phyloP scores from a whole-genome alignment of 2,888 invertebrate species.

The Drosophila infuscata region DNA sequence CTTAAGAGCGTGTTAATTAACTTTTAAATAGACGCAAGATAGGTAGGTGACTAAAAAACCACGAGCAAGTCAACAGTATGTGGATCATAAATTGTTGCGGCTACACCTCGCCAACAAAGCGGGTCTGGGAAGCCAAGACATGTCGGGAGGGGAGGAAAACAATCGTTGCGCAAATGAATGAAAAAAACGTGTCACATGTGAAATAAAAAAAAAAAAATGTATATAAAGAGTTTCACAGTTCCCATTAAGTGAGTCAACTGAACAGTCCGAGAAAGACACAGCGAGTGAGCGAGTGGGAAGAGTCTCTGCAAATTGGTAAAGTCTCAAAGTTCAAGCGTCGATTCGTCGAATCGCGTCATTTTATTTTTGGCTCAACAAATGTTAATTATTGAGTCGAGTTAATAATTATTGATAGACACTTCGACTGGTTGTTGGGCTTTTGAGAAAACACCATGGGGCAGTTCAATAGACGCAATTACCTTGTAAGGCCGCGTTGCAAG shows the following conservation, averaged over 20 bases:
- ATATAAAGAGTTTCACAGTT: slow-evolving; percentile 37
- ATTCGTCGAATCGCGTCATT: slow-evolving; percentile 32
- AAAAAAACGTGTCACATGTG: slow-evolving; percentile 70
- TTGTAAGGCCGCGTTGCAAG: slow-evolving; percentile 55
- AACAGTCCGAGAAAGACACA: slow-evolving; percentile 15
- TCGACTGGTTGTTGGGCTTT: slow-evolving; percentile 23
- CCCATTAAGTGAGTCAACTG: slow-evolving; percentile 43
- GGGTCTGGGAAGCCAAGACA: neutral
- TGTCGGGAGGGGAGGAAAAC: neutral
- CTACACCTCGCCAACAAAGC: neutral
- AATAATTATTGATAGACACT: slow-evolving; percentile 26
- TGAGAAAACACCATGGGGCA: slow-evolving; percentile 33
- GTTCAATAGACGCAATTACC: slow-evolving; percentile 55
- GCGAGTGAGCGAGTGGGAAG: slow-evolving; percentile 1
- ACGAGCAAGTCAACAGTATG: slow-evolving; percentile 5
- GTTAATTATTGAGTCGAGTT: slow-evolving; percentile 38
- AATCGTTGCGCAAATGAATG: slow-evolving; percentile 59
- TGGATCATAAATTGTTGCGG: slow-evolving; percentile 19
- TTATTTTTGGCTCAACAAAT: slow-evolving; percentile 23
- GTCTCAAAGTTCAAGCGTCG: slow-evolving; percentile 46
- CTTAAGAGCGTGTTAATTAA: slow-evolving; percentile 43
- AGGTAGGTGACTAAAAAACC: slow-evolving; percentile 9
- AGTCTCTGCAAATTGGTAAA: slow-evolving; percentile 15
- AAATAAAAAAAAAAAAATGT: slow-evolving; percentile 5
- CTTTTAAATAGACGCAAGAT: slow-evolving; percentile 34